Conservation (phyloP, 2,113 vertebrate genomes). For the Ginglymostoma cirratum region DNA sequence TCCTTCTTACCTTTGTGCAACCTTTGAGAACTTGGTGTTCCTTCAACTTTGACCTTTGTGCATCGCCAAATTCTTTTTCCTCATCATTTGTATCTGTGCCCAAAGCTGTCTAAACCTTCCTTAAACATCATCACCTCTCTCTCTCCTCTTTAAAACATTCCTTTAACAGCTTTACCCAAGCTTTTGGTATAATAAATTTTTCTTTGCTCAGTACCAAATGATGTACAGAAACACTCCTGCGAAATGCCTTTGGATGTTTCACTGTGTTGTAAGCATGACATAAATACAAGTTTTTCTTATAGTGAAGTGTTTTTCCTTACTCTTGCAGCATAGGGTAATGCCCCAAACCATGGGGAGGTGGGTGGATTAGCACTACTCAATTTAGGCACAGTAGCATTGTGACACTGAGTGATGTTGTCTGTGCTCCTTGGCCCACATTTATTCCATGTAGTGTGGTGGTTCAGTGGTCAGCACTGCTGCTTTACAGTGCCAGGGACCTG, state of each 20-base stretch:
- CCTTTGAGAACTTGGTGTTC: background rate
- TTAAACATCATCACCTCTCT: background rate
- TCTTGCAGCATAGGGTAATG: background rate
- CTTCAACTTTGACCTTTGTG: background rate
- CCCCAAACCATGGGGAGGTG: background rate
- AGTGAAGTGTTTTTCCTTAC: background rate
- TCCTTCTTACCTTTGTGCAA: background rate
- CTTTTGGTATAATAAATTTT: background rate
- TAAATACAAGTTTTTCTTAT: background rate
- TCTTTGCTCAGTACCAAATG: background rate
- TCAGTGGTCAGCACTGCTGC: too few species aligned
- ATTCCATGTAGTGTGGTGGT: background rate
- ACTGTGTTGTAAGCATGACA: background rate
- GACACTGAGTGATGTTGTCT: background rate
- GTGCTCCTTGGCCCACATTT: background rate
- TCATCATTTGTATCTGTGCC: background rate
- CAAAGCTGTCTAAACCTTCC: background rate
- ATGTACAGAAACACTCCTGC: background rate
- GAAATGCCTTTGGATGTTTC: background rate
- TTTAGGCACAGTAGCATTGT: background rate
- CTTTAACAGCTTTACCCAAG: background rate
- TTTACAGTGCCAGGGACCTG: too few species aligned
- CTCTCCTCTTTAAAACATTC: background rate
- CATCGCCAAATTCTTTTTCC: background rate
- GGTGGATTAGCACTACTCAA: background rate